Base-by-base conservation (phyloP, 2,888 invertebrate species). In the Mythimna vitellina region DNA sequence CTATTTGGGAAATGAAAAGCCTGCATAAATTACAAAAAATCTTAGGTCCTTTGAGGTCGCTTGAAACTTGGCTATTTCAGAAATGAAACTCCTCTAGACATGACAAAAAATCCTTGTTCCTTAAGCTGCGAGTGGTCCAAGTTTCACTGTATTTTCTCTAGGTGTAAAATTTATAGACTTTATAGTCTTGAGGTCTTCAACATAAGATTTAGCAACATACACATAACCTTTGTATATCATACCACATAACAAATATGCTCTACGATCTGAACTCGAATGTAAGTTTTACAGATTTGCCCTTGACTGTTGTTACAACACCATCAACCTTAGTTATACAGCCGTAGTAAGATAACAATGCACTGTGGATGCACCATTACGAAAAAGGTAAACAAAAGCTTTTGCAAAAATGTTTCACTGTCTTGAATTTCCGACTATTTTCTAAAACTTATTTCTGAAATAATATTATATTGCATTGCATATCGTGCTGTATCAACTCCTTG, bases 361-460 rank as follows among this genome's bases (percentile, higher is more conserved):
- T n/a, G 29, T 74, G 17, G 22, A 20, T n/a, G 17, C 49, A 32
- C 49, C 42, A 9, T 53, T 2, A 46, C 53, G 6, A 42, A 60
- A 20, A 32, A 10, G 14, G 9, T 22, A 53, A 76, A 53, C 32
- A 60, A 60, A 75, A 73, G 76, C 12, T 29, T 20, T 7, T 46
- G 8, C 70, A 58, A 46, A 53, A 10, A 53, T 46, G 14, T 60
- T 20, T 53, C 17, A 25, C n/a, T 25, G 35, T 10, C n/a, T n/a
- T 17, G 20, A 42, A 49, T 49, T 38, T 22, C 32, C 14, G 22
- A 49, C 38, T 46, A 17, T 5, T 46, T 46, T 42, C n/a, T 29
- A 6, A 29, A 56, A 7, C 0, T 25, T 32, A 4, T 20, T 9
- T 1, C 32, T 57, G 2, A n/a, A 32, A 32, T 32, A 20, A 57